Base-by-base conservation (phyloP, 2,797 vertebrate genomes). In the Danio kyathit region DNA sequence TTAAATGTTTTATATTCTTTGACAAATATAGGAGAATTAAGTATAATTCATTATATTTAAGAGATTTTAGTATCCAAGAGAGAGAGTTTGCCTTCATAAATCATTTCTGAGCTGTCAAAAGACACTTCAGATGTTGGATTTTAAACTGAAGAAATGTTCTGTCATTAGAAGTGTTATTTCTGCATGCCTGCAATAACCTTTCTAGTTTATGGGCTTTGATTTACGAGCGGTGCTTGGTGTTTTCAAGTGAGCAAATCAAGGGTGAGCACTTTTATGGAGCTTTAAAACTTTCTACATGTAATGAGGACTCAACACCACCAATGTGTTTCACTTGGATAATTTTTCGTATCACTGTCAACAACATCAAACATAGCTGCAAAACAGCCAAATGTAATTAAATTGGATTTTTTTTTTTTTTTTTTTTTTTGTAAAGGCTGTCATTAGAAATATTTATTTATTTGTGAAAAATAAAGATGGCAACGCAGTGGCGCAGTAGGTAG, bases 71-170 rank as follows among this genome's bases (percentile, higher is more conserved):
- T 60, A 38, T 8, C 14, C 13, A 4, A 59, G 44, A 61, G 13
- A 48, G 7, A 61, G 43, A 4, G 13, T 48, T 61, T 74, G 59
- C 16, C 21, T 49, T 61, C 14, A 49, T 75, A 61, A 49, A 61
- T 75, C 6, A 63, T 75, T 63, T 61, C 29, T 40, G 46, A 63
- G 73, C 44, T 49, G 46, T 63, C 44, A 51, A 51, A 74, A 74
- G 44, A 12, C 9, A 38, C 57, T 48, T 74, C 14, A 48, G 46
- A 48, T 19, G 11, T 0, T 11, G 46, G 48, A 74, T 5, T 49
- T 49, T 29, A 59, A 29, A 60, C 56, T 38, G 16, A 61, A 74
- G 14, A 61, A 38, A 51, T 17, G 5, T n/a, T 59, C 9, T 73
- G 56, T 38, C 17, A 60, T 74, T 74, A 63, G 11, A 63, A 9